A percentile compares a stretch with the other conserved stretches of the same genome.
These are phyloP conservation scores for Homarus gammarus DNA, from an alignment of 2,888 invertebrate species.

Conservation along the genomic window DNA sequence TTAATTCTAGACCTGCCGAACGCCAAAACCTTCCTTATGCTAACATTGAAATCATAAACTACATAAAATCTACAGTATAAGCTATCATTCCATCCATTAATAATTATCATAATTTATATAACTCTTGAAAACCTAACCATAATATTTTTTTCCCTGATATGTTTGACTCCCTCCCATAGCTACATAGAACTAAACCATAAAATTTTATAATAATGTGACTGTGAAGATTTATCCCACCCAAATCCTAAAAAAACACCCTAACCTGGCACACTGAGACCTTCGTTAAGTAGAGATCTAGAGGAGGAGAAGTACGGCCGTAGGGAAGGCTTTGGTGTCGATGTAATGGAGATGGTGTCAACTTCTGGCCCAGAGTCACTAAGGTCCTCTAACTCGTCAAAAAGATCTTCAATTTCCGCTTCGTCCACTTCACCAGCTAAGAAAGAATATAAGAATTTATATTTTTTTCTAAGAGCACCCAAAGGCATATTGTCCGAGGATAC, in stretches of 20 bases:
- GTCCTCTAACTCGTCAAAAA: constrained; percentile 97
- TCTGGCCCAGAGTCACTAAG: constrained; percentile 94
- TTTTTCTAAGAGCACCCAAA: neutral
- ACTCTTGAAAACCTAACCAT: no score
- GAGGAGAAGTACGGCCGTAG: constrained; percentile 96
- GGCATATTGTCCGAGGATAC: neutral
- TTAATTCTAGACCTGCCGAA: no score
- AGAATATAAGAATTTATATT: neutral
- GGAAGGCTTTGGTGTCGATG: constrained; percentile 97
- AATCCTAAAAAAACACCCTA: constrained; percentile 6
- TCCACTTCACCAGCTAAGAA: constrained; percentile 86
- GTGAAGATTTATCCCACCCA: neutral
- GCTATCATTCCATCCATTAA: no score
- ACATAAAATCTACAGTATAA: no score
- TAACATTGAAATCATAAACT: no score
- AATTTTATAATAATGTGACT: no score
- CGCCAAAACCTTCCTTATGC: no score
- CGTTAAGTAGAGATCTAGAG: constrained; percentile 76
- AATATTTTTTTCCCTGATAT: no score
- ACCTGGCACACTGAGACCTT: constrained; percentile 50
- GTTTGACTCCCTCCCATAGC: no score
- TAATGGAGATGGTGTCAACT: constrained; percentile 96
- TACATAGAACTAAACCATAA: no score
- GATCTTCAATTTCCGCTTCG: constrained; percentile 88
- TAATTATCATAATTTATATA: no score